Evolutionary conservation across 2,113 vertebrate genomes (phyloP).

Genomic region (Aix galericulata): DNA sequence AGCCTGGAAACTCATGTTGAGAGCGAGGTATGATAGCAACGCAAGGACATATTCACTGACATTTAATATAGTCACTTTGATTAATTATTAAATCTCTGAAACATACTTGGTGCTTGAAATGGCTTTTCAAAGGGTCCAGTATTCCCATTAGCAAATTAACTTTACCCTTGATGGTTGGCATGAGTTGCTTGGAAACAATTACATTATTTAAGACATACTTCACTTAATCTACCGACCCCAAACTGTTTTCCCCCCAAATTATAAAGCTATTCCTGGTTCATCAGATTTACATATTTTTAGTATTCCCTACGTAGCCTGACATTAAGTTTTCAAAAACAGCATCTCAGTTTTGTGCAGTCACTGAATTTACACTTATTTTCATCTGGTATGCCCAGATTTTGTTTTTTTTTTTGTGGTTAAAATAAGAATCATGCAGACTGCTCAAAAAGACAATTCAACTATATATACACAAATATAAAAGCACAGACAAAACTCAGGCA

Average conservation of each 20-base stretch:
- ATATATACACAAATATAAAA: background rate
- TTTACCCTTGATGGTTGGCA: constrained; percentile 19
- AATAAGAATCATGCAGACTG: background rate
- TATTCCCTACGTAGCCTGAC: background rate
- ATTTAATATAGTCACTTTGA: constrained; percentile 60
- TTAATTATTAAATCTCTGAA: constrained; percentile 67
- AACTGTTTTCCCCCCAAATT: background rate
- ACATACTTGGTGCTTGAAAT: constrained; percentile 25
- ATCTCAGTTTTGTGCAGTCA: background rate
- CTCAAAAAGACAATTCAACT: background rate
- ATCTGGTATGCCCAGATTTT: background rate
- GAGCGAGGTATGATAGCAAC: background rate
- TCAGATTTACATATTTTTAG: background rate
- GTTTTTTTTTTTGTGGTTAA: background rate
- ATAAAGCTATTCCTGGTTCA: background rate
- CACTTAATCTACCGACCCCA: background rate
- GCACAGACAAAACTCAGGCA: background rate
- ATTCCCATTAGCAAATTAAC: constrained; percentile 62
- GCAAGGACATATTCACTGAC: background rate
- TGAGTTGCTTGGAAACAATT: constrained; percentile 42
- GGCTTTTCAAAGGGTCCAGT: constrained; percentile 44
- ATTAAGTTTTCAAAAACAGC: constrained; percentile 11
- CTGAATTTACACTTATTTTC: background rate
- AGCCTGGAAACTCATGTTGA: constrained; percentile 5
- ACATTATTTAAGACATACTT: background rate